A percentile compares a stretch with the other conserved stretches of the same genome.
These are phyloP conservation scores for Pinctada fucata DNA, from an alignment of 2,888 invertebrate genomes.

Conservation along the genomic window DNA sequence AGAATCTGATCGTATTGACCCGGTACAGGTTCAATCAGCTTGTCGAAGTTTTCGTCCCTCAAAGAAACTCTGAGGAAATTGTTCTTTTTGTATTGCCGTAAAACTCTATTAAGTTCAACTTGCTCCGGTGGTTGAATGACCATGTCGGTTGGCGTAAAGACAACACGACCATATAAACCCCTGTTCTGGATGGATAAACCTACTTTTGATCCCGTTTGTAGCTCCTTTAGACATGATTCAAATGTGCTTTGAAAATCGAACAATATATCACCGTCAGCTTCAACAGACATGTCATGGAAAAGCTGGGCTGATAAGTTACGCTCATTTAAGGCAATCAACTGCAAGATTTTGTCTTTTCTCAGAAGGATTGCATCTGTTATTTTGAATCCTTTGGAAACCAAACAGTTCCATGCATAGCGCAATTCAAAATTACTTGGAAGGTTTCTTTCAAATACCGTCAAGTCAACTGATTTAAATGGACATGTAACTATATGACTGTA, in stretches of 20 bases:
- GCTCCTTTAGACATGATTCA: background rate
- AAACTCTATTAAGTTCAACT: slow-evolving; percentile 20
- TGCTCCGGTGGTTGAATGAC: slow-evolving; percentile 14
- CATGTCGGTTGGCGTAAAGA: slow-evolving; percentile 21
- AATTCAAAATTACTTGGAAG: slow-evolving; percentile 10
- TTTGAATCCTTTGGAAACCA: slow-evolving; percentile 15
- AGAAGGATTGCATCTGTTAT: slow-evolving; percentile 13
- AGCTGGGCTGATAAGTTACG: background rate
- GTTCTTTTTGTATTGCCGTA: slow-evolving; percentile 20
- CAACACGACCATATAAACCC: background rate
- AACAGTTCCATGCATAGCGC: slow-evolving; percentile 26
- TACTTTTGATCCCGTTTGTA: background rate
- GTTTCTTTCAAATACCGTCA: background rate
- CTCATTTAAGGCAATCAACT: background rate
- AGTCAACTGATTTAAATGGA: background rate
- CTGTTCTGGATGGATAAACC: background rate
- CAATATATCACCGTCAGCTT: slow-evolving; percentile 1
- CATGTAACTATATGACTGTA: background rate
- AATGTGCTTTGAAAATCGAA: slow-evolving; percentile 8
- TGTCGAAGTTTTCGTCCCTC: slow-evolving; percentile 25
- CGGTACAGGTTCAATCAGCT: background rate
- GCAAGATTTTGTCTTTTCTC: background rate
- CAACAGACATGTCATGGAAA: slow-evolving; percentile 10
- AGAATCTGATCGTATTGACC: slow-evolving; percentile 3
- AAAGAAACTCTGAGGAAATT: slow-evolving; percentile 22